These are phyloP conservation scores for Nymphalis urticae DNA, from an alignment of 2,888 invertebrate species.

Conservation along the genomic window DNA sequence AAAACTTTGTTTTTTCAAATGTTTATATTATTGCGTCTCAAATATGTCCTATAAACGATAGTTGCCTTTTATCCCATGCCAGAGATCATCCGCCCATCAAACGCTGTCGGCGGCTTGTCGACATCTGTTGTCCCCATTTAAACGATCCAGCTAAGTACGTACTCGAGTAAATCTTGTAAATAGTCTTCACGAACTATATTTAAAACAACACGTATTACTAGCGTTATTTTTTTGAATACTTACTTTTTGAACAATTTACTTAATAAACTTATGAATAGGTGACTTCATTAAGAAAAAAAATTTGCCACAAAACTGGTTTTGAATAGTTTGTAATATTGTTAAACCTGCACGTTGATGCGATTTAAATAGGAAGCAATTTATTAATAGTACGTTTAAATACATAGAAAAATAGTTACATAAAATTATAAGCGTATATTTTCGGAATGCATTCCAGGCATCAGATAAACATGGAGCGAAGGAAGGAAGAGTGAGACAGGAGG, in stretches of 20 bases:
- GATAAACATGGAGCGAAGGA: constrained; percentile 49
- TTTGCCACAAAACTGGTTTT: no score
- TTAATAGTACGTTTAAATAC: not conserved
- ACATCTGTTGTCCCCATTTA: constrained; percentile 76
- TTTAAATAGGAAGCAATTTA: no score
- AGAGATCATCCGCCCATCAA: constrained; percentile 69
- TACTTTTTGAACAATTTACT: not conserved
- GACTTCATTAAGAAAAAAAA: no score
- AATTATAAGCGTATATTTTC: constrained; percentile 32
- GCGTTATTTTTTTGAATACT: not conserved
- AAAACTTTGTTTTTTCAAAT: not conserved
- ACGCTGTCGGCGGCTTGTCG: constrained; percentile 65
- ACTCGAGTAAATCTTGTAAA: constrained; percentile 38
- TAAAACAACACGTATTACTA: constrained; percentile 1
- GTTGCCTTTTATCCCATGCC: constrained; percentile 63
- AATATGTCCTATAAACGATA: constrained; percentile 57
- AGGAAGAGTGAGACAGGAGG: constrained; percentile 55
- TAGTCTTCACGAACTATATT: constrained; percentile 23
- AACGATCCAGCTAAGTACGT: constrained; percentile 39
- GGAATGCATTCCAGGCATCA: constrained; percentile 29
- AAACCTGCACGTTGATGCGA: no score
- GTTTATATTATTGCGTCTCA: constrained; percentile 25
- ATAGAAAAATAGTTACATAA: constrained; percentile 23
- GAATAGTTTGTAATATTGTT: no score
- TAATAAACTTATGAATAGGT: no score